Base-by-base conservation (phyloP, 1,140 invertebrate genomes). In the Atta cephalotes region DNA sequence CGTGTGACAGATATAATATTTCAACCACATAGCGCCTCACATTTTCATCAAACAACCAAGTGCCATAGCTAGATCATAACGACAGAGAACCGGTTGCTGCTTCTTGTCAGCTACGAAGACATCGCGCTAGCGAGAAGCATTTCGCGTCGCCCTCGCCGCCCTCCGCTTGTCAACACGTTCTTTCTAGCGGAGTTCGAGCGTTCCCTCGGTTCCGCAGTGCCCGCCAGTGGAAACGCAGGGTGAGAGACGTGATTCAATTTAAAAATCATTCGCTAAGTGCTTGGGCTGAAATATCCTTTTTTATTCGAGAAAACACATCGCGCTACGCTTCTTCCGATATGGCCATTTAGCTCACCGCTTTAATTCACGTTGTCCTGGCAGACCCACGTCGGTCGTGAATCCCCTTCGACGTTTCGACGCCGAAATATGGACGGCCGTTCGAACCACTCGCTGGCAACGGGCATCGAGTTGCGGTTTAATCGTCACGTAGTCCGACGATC, bases 241-340 rank as follows among this genome's bases (percentile, higher is more conserved):
- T 58, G 72, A 71, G 65, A 85, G 79, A 56, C 87, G 85, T 93
- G 91, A 93, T 93, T 92, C 89, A 92, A 94, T 93, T 93, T 93
- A 93, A 92, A 93, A 94, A 94, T 93, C 89, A 93, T 93, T 92
- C 91, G 89, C 93, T 92, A 93, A 93, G 93, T 93, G 92, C 93
- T 87, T 58, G 66, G 31, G 21, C 76, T 77, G 53, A 87, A 84
- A 90, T 74, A 68, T 91, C 62, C 45, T 56, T 88, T 76, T 72
- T 74, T 80, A n/a, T 84, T 53, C 66, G 88, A 78, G 86, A 80
- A 91, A 91, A 91, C 56, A 87, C 51, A 74, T 87, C 90, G 80
- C 74, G 62, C 65, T 60, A 53, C 60, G 45, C 53, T 82, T 60
- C 66, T 85, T 87, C 84, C 53, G 60, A 66, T 60, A 60, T 31